These are phyloP conservation scores for Upupa epops DNA, from an alignment of 2,113 vertebrate genomes.

Conservation along the genomic window DNA sequence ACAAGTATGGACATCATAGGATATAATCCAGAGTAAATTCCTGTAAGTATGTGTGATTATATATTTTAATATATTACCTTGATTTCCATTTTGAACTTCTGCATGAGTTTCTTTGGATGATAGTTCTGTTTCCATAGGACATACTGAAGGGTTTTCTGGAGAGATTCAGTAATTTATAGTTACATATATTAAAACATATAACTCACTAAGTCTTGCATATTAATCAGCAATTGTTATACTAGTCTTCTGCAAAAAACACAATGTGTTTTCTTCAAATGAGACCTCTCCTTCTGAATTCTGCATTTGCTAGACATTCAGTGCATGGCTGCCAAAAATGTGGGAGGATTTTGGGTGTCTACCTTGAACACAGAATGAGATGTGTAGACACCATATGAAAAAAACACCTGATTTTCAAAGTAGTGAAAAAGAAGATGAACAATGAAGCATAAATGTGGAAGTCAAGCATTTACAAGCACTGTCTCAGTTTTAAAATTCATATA, in stretches of 20 bases:
- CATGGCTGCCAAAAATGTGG: not conserved
- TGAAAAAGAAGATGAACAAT: not conserved
- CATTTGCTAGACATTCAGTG: not conserved
- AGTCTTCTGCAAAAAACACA: not conserved
- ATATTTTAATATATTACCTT: not conserved
- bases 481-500: not conserved
- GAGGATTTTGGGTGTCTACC: not conserved
- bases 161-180: not conserved
- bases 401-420: not conserved
- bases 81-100: not conserved
- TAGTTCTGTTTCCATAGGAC: not conserved
- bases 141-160: not conserved
- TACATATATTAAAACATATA: not conserved
- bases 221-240: not conserved
- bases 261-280: not conserved
- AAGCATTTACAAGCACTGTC: not conserved
- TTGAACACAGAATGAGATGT: not conserved
- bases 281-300: not conserved
- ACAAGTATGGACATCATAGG: not conserved
- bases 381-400: not conserved
- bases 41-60: accelerated
- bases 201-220: not conserved
- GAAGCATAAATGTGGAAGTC: not conserved
- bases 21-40: not conserved
- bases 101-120: not conserved